phyloP scores from a whole-genome alignment of 2,113 vertebrate genomes.

The Oryzias celebensis region DNA sequence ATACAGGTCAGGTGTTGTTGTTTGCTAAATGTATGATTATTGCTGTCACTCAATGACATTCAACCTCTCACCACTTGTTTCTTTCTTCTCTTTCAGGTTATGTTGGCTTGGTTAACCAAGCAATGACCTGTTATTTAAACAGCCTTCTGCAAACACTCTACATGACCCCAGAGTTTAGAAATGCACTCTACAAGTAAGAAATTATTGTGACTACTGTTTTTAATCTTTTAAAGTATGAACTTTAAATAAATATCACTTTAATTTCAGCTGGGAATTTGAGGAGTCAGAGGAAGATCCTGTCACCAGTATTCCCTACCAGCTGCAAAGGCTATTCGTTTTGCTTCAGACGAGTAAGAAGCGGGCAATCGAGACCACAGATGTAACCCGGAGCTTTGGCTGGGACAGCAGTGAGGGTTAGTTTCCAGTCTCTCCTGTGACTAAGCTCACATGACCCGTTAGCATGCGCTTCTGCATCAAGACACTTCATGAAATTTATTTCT shows the following conservation, averaged over 20 bases:
- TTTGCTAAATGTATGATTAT: neutral
- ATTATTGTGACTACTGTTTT: neutral
- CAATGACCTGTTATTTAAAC: conserved; percentile 99
- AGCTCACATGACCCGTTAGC: conserved; percentile 21
- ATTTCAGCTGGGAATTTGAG: conserved; percentile 95
- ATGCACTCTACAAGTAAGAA: conserved; percentile 97
- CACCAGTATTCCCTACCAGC: conserved; percentile 95
- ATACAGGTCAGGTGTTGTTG: conserved; percentile 82
- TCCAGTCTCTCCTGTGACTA: conserved; percentile 16
- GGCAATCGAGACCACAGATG: conserved; percentile 97
- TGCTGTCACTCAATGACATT: neutral
- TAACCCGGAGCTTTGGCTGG: conserved; percentile 98
- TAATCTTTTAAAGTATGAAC: neutral
- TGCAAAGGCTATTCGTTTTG: conserved; percentile 95
- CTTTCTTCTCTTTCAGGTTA: conserved; percentile 82
- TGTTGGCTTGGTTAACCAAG: conserved; percentile 97
- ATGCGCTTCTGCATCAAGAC: conserved; percentile 23
- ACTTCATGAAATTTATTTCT: conserved; percentile 15
- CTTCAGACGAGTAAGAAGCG: conserved; percentile 98
- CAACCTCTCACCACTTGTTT: conserved; percentile 9
- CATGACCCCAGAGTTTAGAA: conserved; percentile 99
- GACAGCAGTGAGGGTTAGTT: conserved; percentile 95
- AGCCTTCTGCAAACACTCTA: conserved; percentile 97
- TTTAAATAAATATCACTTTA: neutral
- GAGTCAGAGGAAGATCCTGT: conserved; percentile 95